These are phyloP conservation scores for Campylomormyrus tamandua DNA, from an alignment of 2,113 vertebrate genomes.

Conservation along the genomic window DNA sequence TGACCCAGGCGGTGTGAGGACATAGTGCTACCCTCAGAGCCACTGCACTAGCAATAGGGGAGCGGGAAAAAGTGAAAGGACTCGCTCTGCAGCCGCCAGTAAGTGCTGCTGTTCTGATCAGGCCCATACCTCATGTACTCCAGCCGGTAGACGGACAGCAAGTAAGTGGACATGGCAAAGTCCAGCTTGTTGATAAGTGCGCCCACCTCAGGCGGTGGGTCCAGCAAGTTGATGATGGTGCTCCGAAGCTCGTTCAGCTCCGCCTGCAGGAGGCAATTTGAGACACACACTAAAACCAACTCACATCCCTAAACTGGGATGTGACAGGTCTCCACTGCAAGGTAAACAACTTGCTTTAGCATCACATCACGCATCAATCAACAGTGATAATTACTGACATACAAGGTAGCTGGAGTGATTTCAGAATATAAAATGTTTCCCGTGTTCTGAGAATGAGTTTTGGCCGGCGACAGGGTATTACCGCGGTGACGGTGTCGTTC, in stretches of 20 bases:
- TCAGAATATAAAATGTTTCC: neutral
- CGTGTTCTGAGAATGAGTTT: neutral
- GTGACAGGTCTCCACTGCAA: neutral
- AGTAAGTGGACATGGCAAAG: slow-evolving; percentile 97
- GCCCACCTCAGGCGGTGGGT: slow-evolving; percentile 86
- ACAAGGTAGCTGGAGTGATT: neutral
- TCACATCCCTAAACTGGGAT: neutral
- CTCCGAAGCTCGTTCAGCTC: slow-evolving; percentile 87
- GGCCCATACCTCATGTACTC: slow-evolving; percentile 86
- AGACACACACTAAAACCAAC: neutral
- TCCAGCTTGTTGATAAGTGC: slow-evolving; percentile 93
- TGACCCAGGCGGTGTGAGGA: neutral
- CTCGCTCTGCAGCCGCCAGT: neutral
- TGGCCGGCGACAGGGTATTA: slow-evolving; percentile 42
- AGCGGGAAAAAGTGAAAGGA: neutral
- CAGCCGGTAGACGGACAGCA: slow-evolving; percentile 92
- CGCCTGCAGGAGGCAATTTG: slow-evolving; percentile 55
- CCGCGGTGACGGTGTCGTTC: slow-evolving; percentile 90
- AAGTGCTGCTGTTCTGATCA: neutral
- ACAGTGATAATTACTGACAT: neutral
- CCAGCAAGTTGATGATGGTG: slow-evolving; percentile 91
- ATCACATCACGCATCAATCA: neutral
- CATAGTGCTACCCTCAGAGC: neutral
- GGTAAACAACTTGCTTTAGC: neutral
- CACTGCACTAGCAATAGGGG: neutral